Base-by-base conservation (phyloP, 2,113 vertebrate species). In the Dicentrarchus labrax region DNA sequence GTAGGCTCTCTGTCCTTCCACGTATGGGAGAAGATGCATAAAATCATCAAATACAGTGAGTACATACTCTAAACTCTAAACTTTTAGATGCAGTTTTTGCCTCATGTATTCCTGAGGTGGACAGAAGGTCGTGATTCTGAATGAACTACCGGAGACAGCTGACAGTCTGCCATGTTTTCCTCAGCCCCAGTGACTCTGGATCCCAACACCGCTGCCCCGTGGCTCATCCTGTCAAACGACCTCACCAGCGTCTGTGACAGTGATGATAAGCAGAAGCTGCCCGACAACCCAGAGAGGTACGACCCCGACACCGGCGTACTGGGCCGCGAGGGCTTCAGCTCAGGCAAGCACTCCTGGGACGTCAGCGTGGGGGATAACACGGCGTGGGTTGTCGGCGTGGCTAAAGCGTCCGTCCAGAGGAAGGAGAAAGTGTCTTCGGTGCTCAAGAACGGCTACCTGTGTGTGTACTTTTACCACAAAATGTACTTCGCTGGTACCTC, bases 401-500 rank as follows among this genome's bases (percentile, higher is more conserved):
- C 93, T 0, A 93, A 93, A 38, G 80, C 88, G 8, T 95, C 92
- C 0, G 84, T 91, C 47, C 53, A 62, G 50, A 86, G 84, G 76
- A 95, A 95, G 22, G 88, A 94, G 82, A 94, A 93, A 10, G 83
- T 95, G 73, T 85, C 89, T 0, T 94, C 93, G 0, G 91, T 93
- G 67, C 78, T 92, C 50, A 88, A 83, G 48, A 93, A 94, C 17
- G 94, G 94, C 66, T 95, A 94, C 90, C 83, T 93, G 78, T 89
- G 91, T 1, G 85, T 95, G 57, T 94, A 94, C 84, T 95, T 90
- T 36, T 94, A 94, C 87, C 89, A 94, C 83, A 89, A 93, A 1
- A 94, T 94, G 94, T 92, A 95, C 88, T 93, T 94, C 15, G 94
- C 94, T 0, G 93, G 94, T 2, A 95, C 94, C 0, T 94, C 94